Percentiles rank a stretch among this genome's conserved stretches.
Evolutionary conservation across 2,888 invertebrate species (phyloP).

Genomic region (Philaethria dido): DNA sequence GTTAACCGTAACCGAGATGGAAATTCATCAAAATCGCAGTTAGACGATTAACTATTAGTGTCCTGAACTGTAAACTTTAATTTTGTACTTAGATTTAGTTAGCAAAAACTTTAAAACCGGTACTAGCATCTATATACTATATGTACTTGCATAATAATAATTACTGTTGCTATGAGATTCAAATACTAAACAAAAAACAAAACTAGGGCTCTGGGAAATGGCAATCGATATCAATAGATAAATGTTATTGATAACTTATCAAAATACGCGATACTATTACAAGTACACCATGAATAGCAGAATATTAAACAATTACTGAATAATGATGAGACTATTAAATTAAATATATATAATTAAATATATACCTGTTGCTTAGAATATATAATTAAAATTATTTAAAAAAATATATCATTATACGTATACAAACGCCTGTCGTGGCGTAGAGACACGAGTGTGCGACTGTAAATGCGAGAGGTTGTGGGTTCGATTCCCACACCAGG

Average conservation of each 20-base stretch:
- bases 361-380: too few species aligned
- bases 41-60: background rate
- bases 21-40: slow-evolving; percentile 7
- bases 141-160: background rate
- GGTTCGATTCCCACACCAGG: too few species aligned
- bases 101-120: background rate
- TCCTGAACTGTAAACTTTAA: background rate
- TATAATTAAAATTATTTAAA: too few species aligned
- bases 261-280: slow-evolving; percentile 24
- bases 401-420: too few species aligned
- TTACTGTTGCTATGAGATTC: background rate
- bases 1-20: background rate
- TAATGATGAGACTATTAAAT: background rate
- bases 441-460: too few species aligned
- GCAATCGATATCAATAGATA: slow-evolving; percentile 59
- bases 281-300: slow-evolving; percentile 14
- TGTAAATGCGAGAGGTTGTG: too few species aligned
- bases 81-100: background rate
- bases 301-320: background rate
- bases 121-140: background rate
- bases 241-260: slow-evolving; percentile 40
- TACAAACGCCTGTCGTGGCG: too few species aligned
- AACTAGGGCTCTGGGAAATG: slow-evolving; percentile 39
- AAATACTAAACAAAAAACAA: slow-evolving; percentile 3
- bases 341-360: too few species aligned